A percentile compares a stretch with the other conserved stretches of the same genome.
phyloP scores from a whole-genome alignment of 2,113 vertebrate species.

The Brevimyrus niger region DNA sequence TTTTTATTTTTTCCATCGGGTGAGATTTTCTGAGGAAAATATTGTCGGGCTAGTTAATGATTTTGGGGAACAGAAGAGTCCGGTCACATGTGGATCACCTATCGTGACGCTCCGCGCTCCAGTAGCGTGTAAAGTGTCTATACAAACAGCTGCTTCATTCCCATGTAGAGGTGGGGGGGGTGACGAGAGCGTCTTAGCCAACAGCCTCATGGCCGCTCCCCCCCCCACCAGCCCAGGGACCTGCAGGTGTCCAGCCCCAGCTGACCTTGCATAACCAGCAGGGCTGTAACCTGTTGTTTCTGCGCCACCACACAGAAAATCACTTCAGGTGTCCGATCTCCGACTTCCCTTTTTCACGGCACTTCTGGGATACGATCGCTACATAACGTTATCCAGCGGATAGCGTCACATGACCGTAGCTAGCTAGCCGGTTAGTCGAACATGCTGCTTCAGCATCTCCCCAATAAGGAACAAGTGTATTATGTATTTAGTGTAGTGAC shows the following conservation, averaged over 20 bases:
- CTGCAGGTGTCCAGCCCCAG: not conserved
- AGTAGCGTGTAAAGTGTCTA: not conserved
- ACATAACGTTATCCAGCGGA: not conserved
- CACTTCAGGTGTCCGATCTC: not conserved
- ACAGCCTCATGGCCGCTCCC: not conserved
- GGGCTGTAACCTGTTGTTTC: not conserved
- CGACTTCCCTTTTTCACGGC: not conserved
- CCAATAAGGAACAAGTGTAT: not conserved
- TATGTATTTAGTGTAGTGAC: not conserved
- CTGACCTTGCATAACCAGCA: not conserved
- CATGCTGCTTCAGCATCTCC: not conserved
- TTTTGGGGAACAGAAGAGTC: not conserved
- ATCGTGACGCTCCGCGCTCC: slow-evolving; percentile 21
- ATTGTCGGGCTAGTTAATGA: not conserved
- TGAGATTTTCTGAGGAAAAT: not conserved
- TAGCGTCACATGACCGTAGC: not conserved
- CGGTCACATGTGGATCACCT: not conserved
- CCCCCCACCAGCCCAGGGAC: not conserved
- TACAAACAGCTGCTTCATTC: not conserved
- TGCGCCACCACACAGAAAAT: not conserved
- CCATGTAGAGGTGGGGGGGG: not conserved
- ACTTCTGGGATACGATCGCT: not conserved
- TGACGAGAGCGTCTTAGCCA: not conserved
- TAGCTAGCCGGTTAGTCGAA: not conserved
- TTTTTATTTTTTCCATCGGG: not conserved